phyloP scores from a whole-genome alignment of 2,797 vertebrate species.

The Coendou prehensilis region DNA sequence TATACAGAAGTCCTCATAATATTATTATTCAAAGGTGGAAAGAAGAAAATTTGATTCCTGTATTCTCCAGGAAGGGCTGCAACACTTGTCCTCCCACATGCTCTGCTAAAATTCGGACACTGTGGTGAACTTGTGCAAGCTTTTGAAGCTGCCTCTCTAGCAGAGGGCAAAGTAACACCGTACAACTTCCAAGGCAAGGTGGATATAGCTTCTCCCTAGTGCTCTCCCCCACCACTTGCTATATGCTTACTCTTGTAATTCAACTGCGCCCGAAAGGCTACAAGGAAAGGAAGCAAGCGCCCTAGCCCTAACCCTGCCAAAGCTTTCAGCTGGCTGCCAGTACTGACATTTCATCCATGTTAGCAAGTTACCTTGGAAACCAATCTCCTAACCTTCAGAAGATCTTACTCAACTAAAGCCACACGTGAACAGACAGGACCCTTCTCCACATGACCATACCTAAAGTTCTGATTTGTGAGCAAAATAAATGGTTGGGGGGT shows the following conservation, averaged over 20 bases:
- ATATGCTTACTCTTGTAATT: neutral
- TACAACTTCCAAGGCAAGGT: neutral
- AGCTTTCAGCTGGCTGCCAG: neutral
- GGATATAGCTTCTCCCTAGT: neutral
- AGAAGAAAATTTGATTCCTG: neutral
- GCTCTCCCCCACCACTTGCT: neutral
- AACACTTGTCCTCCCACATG: neutral
- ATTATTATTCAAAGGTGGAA: neutral
- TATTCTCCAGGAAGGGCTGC: neutral
- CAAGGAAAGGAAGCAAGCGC: neutral
- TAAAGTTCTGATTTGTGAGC: neutral
- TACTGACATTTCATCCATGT: neutral
- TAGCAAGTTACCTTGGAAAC: neutral
- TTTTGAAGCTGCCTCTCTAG: neutral
- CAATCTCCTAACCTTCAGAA: neutral
- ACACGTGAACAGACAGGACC: neutral
- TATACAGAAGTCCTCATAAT: neutral
- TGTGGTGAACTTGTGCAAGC: neutral
- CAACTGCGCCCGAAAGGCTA: neutral
- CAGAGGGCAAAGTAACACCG: neutral
- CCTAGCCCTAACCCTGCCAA: neutral
- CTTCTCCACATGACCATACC: neutral
- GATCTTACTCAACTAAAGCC: neutral
- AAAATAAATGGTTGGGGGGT: neutral
- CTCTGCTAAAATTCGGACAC: neutral